Evolutionary conservation across 2,113 vertebrate genomes (phyloP).

Genomic region (Menura novaehollandiae): DNA sequence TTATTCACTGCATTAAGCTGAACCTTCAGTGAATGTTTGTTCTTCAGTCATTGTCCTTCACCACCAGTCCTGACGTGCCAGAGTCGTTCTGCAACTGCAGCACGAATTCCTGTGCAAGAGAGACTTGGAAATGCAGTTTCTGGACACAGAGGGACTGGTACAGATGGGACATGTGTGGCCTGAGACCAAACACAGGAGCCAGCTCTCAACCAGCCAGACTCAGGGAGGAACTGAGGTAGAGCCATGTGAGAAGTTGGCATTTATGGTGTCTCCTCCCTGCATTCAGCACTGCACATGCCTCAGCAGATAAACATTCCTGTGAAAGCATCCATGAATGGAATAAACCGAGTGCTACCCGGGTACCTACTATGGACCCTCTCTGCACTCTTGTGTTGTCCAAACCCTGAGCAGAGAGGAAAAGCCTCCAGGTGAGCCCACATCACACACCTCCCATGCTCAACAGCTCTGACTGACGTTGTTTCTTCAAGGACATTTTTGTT

Average conservation of each 20-base stretch:
- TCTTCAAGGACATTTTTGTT: neutral
- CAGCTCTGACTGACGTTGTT: rapidly evolving
- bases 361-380: neutral
- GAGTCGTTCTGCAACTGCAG: neutral
- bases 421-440: neutral
- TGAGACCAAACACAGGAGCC: neutral
- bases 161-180: neutral
- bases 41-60: neutral
- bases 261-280: neutral
- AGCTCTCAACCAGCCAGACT: neutral
- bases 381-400: neutral
- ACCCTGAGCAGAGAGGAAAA: neutral
- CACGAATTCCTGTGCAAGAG: neutral
- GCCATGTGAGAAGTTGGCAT: rapidly evolving
- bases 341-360: neutral
- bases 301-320: neutral
- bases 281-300: rapidly evolving
- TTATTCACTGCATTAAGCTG: neutral
- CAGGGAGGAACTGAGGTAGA: neutral
- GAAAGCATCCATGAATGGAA: neutral
- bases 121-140: neutral
- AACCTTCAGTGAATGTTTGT: neutral
- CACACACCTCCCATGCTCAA: neutral
- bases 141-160: neutral
- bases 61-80: neutral